phyloP scores from a whole-genome alignment of 2,888 invertebrate genomes.

The Pristionchus arcanus region DNA sequence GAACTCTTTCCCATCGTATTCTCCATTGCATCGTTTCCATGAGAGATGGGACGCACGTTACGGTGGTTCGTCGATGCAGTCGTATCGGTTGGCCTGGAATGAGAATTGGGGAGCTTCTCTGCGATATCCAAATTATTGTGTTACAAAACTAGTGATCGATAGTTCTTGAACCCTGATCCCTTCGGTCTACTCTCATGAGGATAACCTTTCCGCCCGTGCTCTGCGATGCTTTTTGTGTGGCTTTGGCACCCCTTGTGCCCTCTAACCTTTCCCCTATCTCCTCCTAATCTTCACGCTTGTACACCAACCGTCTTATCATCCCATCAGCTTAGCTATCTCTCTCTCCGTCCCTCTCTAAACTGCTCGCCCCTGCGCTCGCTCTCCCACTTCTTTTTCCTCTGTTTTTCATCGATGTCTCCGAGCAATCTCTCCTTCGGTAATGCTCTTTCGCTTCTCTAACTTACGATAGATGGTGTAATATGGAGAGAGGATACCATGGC shows the following conservation, averaged over 20 bases:
- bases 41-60: no score
- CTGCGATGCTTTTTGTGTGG: neutral
- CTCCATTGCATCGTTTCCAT: no score
- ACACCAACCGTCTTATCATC: conserved; percentile 2
- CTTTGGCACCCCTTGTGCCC: conserved; percentile 14
- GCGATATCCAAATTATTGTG: no score
- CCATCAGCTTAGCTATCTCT: conserved; percentile 38
- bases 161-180: neutral
- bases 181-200: no score
- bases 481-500: neutral
- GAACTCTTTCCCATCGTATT: no score
- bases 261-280: neutral
- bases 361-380: conserved; percentile 44
- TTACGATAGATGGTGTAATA: neutral
- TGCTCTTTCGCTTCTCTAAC: neutral
- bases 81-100: no score
- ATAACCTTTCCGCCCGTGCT: neutral
- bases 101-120: no score
- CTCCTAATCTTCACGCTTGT: conserved; percentile 13
- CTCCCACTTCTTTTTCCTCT: neutral
- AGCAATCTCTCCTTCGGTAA: neutral
- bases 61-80: no score
- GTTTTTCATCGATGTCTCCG: neutral
- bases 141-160: no score
- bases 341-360: conserved; percentile 56